These are phyloP conservation scores for Sinocyclocheilus rhinocerous DNA, from an alignment of 2,113 vertebrate genomes.

Conservation along the genomic window DNA sequence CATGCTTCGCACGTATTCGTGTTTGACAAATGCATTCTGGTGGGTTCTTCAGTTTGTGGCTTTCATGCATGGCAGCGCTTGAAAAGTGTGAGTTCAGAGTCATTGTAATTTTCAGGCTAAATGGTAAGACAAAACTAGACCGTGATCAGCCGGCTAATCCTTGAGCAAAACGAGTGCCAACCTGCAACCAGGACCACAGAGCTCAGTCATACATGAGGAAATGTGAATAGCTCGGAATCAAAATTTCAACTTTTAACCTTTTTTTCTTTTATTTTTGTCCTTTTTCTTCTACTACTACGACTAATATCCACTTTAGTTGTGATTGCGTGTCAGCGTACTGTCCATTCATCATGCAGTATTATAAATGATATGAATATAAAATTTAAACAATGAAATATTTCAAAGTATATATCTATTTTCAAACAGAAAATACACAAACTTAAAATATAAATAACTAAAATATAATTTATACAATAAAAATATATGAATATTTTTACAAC, in stretches of 20 bases:
- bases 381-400: no score
- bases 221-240: neutral
- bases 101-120: neutral
- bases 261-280: fast-evolving
- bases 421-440: no score
- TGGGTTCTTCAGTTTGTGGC: neutral
- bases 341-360: no score
- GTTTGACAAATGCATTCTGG: neutral
- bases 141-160: neutral
- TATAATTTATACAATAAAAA: no score
- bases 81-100: neutral
- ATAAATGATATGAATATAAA: no score
- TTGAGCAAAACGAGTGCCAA: neutral
- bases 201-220: neutral
- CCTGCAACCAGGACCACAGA: neutral
- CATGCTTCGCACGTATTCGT: neutral
- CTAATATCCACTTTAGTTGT: no score
- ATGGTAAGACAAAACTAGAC: neutral
- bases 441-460: no score
- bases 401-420: no score
- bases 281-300: no score
- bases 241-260: no score
- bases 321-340: no score
- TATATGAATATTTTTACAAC: no score
- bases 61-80: constrained; percentile 19